These are phyloP conservation scores for Clarias laeviceps DNA, from an alignment of 2,797 vertebrate genomes.

Conservation along the genomic window DNA sequence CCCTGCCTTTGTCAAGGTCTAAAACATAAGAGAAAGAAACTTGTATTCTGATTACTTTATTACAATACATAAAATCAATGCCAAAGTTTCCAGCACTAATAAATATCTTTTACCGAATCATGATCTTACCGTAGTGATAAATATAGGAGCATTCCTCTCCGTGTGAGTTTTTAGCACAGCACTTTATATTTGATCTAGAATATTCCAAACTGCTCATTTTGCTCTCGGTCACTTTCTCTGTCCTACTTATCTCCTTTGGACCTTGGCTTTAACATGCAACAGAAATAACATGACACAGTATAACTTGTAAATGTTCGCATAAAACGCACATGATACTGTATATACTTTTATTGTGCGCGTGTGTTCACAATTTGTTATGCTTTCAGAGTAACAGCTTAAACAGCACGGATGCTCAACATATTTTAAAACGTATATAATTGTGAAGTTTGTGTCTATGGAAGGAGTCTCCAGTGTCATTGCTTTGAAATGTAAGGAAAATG, in stretches of 20 bases:
- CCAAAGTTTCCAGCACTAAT: background rate
- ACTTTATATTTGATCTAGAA: conserved; percentile 42
- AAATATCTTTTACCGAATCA: background rate
- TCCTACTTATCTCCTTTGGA: background rate
- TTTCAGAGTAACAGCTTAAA: background rate
- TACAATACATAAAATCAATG: background rate
- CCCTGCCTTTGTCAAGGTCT: conserved; percentile 47
- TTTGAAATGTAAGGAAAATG: background rate
- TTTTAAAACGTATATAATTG: background rate
- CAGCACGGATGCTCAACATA: background rate
- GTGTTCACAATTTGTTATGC: background rate
- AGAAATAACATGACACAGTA: background rate
- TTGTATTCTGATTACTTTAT: background rate
- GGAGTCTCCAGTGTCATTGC: background rate
- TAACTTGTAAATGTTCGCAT: background rate
- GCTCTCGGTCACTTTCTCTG: background rate
- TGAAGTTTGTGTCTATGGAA: background rate
- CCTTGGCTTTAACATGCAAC: background rate
- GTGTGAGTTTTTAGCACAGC: conserved; percentile 84
- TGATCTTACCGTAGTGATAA: conserved; percentile 82
- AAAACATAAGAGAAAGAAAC: conserved; percentile 40
- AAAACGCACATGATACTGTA: background rate
- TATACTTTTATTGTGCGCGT: background rate
- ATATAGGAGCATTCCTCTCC: conserved; percentile 83
- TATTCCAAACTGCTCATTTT: fast-evolving